A percentile compares a stretch with the other conserved stretches of the same genome.
phyloP scores from a whole-genome alignment of 2,888 invertebrate species.

The Trachelus iudaicus region DNA sequence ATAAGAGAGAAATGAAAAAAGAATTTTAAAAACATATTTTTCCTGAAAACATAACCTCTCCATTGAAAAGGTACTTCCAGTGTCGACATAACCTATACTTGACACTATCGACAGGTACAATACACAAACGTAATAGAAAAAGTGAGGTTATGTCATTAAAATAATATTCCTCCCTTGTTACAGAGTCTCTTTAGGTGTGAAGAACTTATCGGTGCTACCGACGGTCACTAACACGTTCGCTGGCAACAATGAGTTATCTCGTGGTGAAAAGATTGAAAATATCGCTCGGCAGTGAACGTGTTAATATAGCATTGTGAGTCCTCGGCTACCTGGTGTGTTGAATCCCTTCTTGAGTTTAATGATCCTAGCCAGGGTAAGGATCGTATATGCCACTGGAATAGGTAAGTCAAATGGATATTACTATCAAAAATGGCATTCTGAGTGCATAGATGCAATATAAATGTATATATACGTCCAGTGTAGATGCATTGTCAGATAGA shows the following conservation, averaged over 20 bases:
- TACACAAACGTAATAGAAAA: background rate
- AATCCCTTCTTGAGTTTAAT: background rate
- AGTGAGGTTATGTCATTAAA: background rate
- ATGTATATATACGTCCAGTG: background rate
- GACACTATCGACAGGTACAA: background rate
- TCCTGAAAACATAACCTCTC: background rate
- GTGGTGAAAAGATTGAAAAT: too few relatives aligned
- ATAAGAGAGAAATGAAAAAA: background rate
- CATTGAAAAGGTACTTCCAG: background rate
- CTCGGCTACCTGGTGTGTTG: background rate
- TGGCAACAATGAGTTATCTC: too few relatives aligned
- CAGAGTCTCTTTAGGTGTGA: conserved; percentile 16
- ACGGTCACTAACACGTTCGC: conserved; percentile 38
- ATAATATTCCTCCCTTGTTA: background rate
- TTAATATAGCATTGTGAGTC: conserved; percentile 36
- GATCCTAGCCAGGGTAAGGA: background rate
- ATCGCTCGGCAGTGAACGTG: too few relatives aligned
- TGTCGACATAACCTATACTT: background rate
- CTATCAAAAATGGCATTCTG: background rate
- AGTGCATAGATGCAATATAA: background rate
- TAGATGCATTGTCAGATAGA: background rate
- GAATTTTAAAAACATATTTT: background rate
- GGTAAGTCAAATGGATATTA: background rate
- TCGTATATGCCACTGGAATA: background rate
- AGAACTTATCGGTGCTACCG: conserved; percentile 53